Conservation (phyloP, 1,140 invertebrate species). For the Panagrolaimus sp. region DNA sequence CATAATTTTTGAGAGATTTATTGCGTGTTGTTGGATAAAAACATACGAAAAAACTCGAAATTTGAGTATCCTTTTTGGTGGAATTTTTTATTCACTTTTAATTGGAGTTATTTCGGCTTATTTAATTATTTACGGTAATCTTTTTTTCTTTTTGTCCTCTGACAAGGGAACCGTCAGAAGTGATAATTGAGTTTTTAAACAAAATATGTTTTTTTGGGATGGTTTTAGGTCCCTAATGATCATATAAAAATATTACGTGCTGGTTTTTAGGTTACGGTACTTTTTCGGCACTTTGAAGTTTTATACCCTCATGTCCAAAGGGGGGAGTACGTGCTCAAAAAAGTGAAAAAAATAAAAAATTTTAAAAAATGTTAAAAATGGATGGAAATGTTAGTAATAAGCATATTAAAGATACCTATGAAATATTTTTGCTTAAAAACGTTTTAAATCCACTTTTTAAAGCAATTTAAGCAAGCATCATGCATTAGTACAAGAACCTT, state of each 20-base stretch:
- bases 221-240: not conserved
- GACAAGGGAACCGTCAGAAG: too few species aligned
- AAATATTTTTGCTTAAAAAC: too few species aligned
- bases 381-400: too few species aligned
- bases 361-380: too few species aligned
- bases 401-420: too few species aligned
- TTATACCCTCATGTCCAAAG: not conserved
- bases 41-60: slow-evolving; percentile 3
- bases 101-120: not conserved
- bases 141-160: too few species aligned
- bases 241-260: not conserved
- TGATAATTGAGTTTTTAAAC: not conserved
- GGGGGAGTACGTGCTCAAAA: too few species aligned
- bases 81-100: not conserved
- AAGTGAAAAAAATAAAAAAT: too few species aligned
- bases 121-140: not conserved
- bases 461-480: too few species aligned
- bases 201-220: not conserved
- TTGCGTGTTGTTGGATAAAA: not conserved
- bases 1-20: not conserved
- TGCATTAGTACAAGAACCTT: too few species aligned
- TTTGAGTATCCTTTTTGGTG: not conserved
- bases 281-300: not conserved
- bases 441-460: too few species aligned
- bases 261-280: not conserved